Evolutionary conservation across 2,797 vertebrate genomes (phyloP).

Genomic region (Phyllotis vaccarum): DNA sequence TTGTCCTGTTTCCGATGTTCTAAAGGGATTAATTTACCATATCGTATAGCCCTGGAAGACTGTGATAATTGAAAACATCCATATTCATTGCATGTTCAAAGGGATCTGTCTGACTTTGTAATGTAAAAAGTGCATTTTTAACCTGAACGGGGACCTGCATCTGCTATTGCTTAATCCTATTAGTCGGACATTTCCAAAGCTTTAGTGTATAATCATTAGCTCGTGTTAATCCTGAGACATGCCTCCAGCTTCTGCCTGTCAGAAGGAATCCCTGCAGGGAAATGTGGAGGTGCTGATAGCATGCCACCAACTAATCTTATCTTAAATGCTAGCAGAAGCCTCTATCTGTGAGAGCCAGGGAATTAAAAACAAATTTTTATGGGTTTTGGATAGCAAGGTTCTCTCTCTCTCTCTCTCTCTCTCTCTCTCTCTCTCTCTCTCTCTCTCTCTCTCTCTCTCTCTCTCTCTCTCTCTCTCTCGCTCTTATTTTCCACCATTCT

Average conservation of each 20-base stretch:
- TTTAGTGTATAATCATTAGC: slow-evolving; percentile 96
- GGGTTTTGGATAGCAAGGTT: slow-evolving; percentile 86
- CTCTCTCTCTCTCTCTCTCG: slow-evolving; percentile 62
- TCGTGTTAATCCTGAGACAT: slow-evolving; percentile 94
- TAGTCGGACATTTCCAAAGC: slow-evolving; percentile 94
- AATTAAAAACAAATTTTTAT: slow-evolving; percentile 92
- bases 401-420: not conserved
- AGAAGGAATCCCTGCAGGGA: slow-evolving; percentile 93
- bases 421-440: too few relatives aligned
- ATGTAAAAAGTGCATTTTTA: slow-evolving; percentile 96
- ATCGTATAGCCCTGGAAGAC: slow-evolving; percentile 94
- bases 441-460: slow-evolving; percentile 63
- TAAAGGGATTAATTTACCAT: slow-evolving; percentile 95
- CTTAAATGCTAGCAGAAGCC: slow-evolving; percentile 93
- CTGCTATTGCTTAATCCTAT: slow-evolving; percentile 95
- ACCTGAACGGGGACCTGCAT: slow-evolving; percentile 94
- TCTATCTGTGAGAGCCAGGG: slow-evolving; percentile 92
- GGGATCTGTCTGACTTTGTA: slow-evolving; percentile 95
- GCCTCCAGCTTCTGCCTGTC: slow-evolving; percentile 92
- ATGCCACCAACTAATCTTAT: slow-evolving; percentile 93
- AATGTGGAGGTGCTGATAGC: slow-evolving; percentile 94
- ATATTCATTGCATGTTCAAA: slow-evolving; percentile 96
- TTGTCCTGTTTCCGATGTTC: slow-evolving; percentile 93
- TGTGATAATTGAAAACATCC: slow-evolving; percentile 96
- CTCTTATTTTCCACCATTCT: slow-evolving; percentile 84